Percentiles rank a stretch among this genome's conserved stretches.
phyloP scores from a whole-genome alignment of 2,888 invertebrate species.

The Helleia helle region DNA sequence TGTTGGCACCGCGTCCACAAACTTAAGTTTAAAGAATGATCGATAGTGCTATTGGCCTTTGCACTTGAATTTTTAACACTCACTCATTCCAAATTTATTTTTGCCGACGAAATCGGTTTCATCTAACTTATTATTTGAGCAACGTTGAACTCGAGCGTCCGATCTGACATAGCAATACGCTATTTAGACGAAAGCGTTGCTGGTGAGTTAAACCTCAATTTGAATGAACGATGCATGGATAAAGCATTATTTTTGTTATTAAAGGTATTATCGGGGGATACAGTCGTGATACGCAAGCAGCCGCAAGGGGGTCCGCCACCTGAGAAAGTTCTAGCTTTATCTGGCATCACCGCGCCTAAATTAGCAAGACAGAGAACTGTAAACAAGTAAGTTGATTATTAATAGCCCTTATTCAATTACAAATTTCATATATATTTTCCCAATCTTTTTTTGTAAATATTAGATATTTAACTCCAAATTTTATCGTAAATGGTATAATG shows the following conservation, averaged over 20 bases:
- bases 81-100: neutral
- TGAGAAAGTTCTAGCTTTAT: conserved; percentile 92
- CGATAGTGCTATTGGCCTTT: conserved; percentile 7
- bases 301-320: conserved; percentile 92
- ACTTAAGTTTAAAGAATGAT: conserved; percentile 13
- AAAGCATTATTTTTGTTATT: conserved; percentile 16
- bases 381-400: conserved; percentile 45
- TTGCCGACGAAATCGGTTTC: neutral
- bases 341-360: conserved; percentile 94
- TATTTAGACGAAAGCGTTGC: neutral
- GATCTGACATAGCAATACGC: neutral
- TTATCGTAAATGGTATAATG: too few species aligned
- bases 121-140: neutral
- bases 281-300: conserved; percentile 90
- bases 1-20: conserved; percentile 51
- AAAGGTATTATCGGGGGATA: conserved; percentile 96
- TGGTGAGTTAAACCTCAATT: neutral
- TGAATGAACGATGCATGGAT: neutral
- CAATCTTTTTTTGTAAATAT: too few species aligned
- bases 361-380: conserved; percentile 69
- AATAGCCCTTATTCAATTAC: neutral
- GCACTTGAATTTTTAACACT: conserved; percentile 6
- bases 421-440: neutral
- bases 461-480: too few species aligned
- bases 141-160: neutral